Evolutionary conservation across 2,113 vertebrate species (phyloP), one percentile per base, ranked within the genome.

Genomic region (Pterocles burchelli): DNA sequence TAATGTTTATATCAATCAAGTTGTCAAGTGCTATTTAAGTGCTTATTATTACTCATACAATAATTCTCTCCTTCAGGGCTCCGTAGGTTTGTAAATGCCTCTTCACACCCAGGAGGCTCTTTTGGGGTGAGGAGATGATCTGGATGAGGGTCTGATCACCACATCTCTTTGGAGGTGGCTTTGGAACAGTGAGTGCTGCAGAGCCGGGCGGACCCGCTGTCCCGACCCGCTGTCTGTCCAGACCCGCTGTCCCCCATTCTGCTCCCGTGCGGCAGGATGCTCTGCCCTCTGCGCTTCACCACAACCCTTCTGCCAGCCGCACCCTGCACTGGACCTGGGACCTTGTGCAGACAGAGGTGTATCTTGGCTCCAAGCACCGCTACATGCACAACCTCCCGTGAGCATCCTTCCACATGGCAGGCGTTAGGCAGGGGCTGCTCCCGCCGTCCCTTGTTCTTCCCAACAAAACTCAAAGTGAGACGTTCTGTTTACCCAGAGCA

Each of bases 1-100:
- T 96, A 96, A 96, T 96, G 93, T 95, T 95, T 90, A 76, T 96
- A 96, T 96, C 96, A 92, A 96, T 95, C 93, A 97, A 96, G 41
- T 90, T 95, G 95, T 96, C 92, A 96, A 95, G 90, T 29, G 90
- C 90, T 96, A 86, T 96, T 96, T 96, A 95, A 96, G 83, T 66
- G 94, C 90, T 95, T 94, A 94, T 96, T 96, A 94, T 96, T 96
- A 96, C 94, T 93, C 92, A 96, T 92, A 94, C 90, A 94, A 92
- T 96, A 96, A 94, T 94, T 94, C 92, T 57, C 90, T 92, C 88
- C 66, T 96, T 81, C 86, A 61, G 83, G 76, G 76, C 96, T 87
- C 95, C 1, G 4, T 45, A 84, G 90, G 85, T 92, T 84, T 93
- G 85, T 26, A 85, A 96, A 92, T 48, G 57, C 88, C 88, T 95